Conservation (phyloP, 2,113 vertebrate genomes). For the Eptesicus fuscus region DNA sequence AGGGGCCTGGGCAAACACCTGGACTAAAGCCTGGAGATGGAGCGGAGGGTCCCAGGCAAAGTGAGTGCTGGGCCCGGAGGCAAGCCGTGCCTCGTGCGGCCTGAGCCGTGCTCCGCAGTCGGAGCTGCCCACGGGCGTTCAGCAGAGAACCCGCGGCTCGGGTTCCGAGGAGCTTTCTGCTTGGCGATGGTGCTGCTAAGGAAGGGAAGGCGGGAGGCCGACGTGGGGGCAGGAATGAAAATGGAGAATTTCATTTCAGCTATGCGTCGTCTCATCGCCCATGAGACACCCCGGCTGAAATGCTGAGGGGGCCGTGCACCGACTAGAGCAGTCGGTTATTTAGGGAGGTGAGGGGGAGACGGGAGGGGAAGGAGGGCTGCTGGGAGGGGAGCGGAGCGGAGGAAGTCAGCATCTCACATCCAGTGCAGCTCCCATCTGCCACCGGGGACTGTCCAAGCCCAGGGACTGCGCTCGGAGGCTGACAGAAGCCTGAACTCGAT, state of each 20-base stretch:
- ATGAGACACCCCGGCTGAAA: neutral
- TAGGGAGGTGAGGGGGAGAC: neutral
- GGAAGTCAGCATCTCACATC: neutral
- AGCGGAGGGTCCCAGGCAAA: too few relatives aligned
- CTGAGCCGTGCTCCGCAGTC: neutral
- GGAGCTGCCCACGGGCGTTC: neutral
- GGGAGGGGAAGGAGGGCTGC: neutral
- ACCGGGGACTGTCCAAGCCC: neutral
- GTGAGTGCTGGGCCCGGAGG: too few relatives aligned
- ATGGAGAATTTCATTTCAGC: neutral
- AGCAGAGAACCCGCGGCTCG: neutral
- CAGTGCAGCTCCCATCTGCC: neutral
- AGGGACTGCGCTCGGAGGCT: neutral
- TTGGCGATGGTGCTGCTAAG: neutral
- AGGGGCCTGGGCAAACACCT: neutral
- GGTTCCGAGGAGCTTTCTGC: neutral
- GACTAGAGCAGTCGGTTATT: neutral
- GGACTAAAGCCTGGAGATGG: neutral
- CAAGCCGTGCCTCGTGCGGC: neutral
- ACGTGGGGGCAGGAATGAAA: neutral
- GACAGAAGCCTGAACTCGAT: neutral
- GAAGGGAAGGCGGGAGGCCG: neutral
- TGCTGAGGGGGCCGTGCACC: neutral
- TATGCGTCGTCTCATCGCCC: neutral
- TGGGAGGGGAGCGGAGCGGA: neutral